A percentile compares a stretch with the other conserved stretches of the same genome.
These are phyloP conservation scores for Pandemis corylana DNA, from an alignment of 2,888 invertebrate species.

Conservation along the genomic window DNA sequence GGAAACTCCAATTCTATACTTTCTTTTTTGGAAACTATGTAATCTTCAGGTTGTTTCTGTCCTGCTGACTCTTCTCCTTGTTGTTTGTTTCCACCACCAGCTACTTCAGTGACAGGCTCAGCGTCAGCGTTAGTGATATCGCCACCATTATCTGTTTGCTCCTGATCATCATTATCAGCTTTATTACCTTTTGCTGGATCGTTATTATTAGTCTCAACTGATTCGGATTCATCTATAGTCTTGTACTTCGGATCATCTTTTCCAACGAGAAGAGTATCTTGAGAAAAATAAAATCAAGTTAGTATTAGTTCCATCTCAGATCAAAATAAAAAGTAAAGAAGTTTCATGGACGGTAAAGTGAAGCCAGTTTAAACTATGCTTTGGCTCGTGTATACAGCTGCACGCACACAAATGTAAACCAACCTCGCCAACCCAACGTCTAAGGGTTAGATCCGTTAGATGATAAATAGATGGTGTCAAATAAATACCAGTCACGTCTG, in stretches of 20 bases:
- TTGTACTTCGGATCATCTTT: conserved; percentile 6
- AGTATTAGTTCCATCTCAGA: not conserved
- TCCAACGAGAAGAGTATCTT: not conserved
- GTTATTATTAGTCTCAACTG: not conserved
- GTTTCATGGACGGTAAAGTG: too few relatives aligned
- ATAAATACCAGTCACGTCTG: too few relatives aligned
- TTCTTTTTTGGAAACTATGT: conserved; percentile 46
- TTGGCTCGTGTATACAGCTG: too few relatives aligned
- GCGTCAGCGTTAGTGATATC: not conserved
- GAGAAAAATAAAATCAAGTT: not conserved
- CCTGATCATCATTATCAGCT: not conserved
- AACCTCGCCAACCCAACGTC: too few relatives aligned
- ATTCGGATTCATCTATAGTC: conserved; percentile 1
- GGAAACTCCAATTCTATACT: conserved; percentile 50
- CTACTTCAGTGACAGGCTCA: not conserved
- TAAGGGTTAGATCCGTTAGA: too few relatives aligned
- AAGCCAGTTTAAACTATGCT: too few relatives aligned
- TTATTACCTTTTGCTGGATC: not conserved
- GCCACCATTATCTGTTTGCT: not conserved
- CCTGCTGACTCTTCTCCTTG: not conserved
- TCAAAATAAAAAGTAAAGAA: too few relatives aligned
- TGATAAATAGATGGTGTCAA: too few relatives aligned
- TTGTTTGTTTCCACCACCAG: not conserved
- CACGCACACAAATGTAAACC: too few relatives aligned
- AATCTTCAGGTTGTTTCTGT: conserved; percentile 27